Conservation (phyloP, 2,113 vertebrate genomes). For the Megatriorchis doriae region DNA sequence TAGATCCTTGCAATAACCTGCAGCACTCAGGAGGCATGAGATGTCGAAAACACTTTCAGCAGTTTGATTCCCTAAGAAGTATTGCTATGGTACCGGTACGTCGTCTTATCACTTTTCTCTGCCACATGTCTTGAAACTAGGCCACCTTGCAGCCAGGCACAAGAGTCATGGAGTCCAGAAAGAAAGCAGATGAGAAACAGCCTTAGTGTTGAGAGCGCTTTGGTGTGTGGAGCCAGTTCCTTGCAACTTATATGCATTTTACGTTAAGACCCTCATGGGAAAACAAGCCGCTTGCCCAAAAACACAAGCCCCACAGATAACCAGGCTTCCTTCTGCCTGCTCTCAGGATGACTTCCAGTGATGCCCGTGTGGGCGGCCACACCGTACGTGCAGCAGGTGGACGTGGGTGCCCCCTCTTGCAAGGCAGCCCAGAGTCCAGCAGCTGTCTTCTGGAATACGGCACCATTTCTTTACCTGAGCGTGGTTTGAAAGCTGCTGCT, state of each 20-base stretch:
- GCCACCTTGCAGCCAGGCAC: background rate
- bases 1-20: background rate
- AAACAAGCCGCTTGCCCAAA: background rate
- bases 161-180: background rate
- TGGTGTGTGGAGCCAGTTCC: background rate
- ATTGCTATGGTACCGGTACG: background rate
- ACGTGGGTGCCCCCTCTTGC: background rate
- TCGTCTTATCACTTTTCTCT: background rate
- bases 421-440: background rate
- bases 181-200: background rate
- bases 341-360: background rate
- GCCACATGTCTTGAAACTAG: background rate
- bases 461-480: accelerated
- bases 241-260: accelerated
- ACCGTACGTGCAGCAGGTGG: background rate
- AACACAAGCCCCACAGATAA: background rate
- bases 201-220: background rate
- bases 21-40: background rate
- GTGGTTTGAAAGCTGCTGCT: background rate
- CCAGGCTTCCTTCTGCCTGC: background rate
- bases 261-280: background rate
- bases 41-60: background rate
- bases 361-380: background rate
- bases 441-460: background rate
- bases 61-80: background rate